Conservation (phyloP, 1,140 invertebrate species). For the Sycobia sp. region DNA sequence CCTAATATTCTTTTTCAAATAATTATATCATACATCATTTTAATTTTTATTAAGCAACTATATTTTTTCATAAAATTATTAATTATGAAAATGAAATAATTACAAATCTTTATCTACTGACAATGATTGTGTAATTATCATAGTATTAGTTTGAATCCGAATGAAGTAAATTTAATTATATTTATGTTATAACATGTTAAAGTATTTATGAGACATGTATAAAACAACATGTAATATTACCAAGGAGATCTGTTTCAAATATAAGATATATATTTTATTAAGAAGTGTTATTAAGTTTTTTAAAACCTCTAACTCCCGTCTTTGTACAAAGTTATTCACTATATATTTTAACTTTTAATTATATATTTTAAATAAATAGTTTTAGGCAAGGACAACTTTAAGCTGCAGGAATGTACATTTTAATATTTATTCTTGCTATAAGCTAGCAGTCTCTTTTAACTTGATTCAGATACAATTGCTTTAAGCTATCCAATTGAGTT, state of each 20-base stretch:
- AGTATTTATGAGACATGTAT: slow-evolving; percentile 9
- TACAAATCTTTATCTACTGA: too few species aligned
- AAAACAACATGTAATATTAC: too few species aligned
- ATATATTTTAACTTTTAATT: slow-evolving; percentile 10
- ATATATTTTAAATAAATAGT: slow-evolving; percentile 25
- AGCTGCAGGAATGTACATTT: slow-evolving; percentile 37
- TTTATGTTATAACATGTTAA: neutral
- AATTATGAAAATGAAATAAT: slow-evolving; percentile 2
- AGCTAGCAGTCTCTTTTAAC: slow-evolving; percentile 36
- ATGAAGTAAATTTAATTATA: too few species aligned
- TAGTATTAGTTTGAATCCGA: too few species aligned
- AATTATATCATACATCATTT: slow-evolving; percentile 6
- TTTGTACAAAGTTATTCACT: slow-evolving; percentile 17
- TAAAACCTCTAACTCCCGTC: slow-evolving; percentile 2
- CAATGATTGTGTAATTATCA: too few species aligned
- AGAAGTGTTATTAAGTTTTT: slow-evolving; percentile 8
- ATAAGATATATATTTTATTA: slow-evolving; percentile 24
- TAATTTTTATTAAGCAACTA: neutral
- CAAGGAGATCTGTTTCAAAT: slow-evolving; percentile 29
- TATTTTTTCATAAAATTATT: slow-evolving; percentile 3
- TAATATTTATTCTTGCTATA: slow-evolving; percentile 37
- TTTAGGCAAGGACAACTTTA: slow-evolving; percentile 35
- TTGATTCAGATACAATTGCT: slow-evolving; percentile 37
- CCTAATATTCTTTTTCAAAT: slow-evolving; percentile 13
- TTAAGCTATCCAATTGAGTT: slow-evolving; percentile 33